A percentile compares a stretch with the other conserved stretches of the same genome.
Evolutionary conservation across 2,888 invertebrate genomes (phyloP).

Genomic region (Lydus trimaculatus): DNA sequence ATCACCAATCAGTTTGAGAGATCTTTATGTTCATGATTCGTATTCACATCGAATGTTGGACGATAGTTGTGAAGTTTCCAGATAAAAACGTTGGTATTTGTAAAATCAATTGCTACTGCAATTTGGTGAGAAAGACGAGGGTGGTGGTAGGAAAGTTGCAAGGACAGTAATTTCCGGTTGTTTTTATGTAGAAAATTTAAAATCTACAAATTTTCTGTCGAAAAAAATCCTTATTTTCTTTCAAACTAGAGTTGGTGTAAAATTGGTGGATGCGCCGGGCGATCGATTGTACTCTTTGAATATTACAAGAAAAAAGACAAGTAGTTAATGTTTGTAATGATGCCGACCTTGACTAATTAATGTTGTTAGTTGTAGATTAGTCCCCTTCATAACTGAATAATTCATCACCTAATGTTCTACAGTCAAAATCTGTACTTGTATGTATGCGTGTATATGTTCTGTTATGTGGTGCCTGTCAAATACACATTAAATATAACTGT

Average conservation of each 20-base stretch:
- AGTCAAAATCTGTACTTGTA: neutral
- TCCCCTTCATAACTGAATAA: conserved; percentile 26
- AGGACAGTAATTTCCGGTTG: no score
- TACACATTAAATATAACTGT: conserved; percentile 18
- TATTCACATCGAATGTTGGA: neutral
- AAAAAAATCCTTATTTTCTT: no score
- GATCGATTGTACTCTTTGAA: neutral
- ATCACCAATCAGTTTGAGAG: neutral
- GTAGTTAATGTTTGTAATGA: conserved; percentile 15
- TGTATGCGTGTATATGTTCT: neutral
- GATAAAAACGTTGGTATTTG: neutral
- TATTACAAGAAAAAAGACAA: neutral
- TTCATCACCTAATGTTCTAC: conserved; percentile 26
- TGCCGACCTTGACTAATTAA: conserved; percentile 25
- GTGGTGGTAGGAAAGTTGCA: no score
- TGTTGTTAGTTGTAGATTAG: conserved; percentile 12
- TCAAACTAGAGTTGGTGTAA: neutral
- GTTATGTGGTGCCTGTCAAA: conserved; percentile 33
- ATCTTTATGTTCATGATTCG: neutral
- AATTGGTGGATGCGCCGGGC: conserved; percentile 1
- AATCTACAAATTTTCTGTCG: no score
- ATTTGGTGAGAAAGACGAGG: neutral
- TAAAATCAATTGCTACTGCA: neutral
- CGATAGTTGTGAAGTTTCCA: neutral
- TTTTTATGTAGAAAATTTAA: no score